A percentile compares a stretch with the other conserved stretches of the same genome.
Conservation (phyloP, 2,113 vertebrate species). For the Sigmodon hispidus region DNA sequence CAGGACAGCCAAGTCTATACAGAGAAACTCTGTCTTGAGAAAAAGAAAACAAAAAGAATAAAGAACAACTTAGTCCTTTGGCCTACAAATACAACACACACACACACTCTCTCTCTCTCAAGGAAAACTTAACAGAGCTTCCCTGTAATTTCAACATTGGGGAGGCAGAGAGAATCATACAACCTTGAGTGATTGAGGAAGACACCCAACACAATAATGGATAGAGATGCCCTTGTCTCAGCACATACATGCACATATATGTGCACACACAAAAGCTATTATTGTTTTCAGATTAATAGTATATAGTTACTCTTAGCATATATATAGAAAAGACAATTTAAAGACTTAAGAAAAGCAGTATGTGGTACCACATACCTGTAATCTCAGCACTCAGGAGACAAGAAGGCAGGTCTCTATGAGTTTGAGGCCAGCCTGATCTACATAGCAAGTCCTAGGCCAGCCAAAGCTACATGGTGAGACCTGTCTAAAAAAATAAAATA, state of each 20-base stretch:
- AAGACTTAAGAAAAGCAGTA: not conserved
- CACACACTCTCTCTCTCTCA: not conserved
- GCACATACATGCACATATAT: not conserved
- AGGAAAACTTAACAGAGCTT: not conserved
- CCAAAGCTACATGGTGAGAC: not conserved
- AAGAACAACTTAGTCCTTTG: no score
- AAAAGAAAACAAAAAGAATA: not conserved
- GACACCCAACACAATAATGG: not conserved
- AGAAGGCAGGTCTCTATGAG: not conserved
- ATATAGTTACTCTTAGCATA: constrained; percentile 18
- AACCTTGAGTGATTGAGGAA: not conserved
- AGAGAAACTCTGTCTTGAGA: not conserved
- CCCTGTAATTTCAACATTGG: not conserved
- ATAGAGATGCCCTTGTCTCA: not conserved
- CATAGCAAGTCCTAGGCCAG: not conserved
- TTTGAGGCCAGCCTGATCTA: not conserved
- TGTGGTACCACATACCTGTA: not conserved
- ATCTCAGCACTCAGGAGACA: not conserved
- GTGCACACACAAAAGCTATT: not conserved
- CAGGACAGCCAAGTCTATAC: not conserved
- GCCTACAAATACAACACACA: not conserved
- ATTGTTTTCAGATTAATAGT: constrained; percentile 29
- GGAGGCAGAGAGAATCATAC: not conserved
- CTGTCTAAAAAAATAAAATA: not conserved
- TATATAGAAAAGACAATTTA: not conserved